Evolutionary conservation across 2,113 vertebrate genomes (phyloP).

Genomic region (Phocoena phocoena): DNA sequence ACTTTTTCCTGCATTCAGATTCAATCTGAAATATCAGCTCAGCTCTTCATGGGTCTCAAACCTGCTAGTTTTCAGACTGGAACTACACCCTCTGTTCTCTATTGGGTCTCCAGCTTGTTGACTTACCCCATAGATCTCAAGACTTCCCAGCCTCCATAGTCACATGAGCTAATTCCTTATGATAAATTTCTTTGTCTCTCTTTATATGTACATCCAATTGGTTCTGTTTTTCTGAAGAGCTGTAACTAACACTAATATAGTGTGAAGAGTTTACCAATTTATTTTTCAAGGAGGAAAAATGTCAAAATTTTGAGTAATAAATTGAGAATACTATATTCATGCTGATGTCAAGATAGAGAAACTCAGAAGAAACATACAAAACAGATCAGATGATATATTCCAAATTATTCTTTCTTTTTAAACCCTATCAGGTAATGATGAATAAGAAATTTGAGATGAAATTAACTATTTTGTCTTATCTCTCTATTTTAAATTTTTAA

Average conservation of each 20-base stretch:
- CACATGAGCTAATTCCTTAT: background rate
- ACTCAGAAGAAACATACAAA: background rate
- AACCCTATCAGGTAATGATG: background rate
- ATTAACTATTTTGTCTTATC: background rate
- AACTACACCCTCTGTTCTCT: background rate
- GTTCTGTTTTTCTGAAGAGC: background rate
- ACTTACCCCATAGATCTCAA: background rate
- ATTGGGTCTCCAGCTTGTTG: background rate
- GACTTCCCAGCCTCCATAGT: background rate
- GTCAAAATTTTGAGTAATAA: background rate
- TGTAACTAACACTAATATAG: background rate
- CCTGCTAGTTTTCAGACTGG: background rate
- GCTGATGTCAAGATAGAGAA: background rate
- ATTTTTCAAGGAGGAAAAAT: background rate
- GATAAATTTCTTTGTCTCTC: background rate
- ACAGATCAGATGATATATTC: background rate
- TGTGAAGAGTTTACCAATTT: background rate
- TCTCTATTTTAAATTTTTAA: background rate
- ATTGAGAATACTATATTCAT: background rate
- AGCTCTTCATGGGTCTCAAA: background rate
- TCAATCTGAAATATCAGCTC: background rate
- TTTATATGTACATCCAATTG: background rate
- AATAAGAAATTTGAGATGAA: background rate
- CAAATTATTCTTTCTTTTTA: background rate
- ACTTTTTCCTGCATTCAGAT: background rate